A percentile compares a stretch with the other conserved stretches of the same genome.
Conservation (phyloP, 2,113 vertebrate genomes). For the Macrotus californicus region DNA sequence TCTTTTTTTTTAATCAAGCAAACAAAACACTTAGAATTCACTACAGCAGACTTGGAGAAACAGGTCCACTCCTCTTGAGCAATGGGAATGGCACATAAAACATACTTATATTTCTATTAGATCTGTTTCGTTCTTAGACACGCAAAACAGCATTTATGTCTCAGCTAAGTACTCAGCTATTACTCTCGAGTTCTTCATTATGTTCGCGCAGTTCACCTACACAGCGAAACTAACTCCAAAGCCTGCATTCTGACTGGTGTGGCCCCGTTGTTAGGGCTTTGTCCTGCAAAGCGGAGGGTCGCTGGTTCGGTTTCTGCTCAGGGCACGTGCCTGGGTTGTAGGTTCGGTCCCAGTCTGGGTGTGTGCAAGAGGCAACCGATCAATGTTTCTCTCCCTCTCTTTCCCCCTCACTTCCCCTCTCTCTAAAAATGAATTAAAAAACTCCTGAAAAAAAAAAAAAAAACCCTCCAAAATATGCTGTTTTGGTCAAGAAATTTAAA, state of each 20-base stretch:
- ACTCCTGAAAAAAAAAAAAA: background rate
- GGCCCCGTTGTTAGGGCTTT: too few relatives aligned
- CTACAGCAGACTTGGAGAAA: background rate
- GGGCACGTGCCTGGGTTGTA: too few relatives aligned
- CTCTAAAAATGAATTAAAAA: too few relatives aligned
- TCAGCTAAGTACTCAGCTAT: background rate
- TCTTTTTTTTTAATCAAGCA: background rate
- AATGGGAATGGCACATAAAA: background rate
- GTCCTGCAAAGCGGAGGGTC: too few relatives aligned
- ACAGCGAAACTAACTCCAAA: background rate
- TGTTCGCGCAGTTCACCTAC: background rate
- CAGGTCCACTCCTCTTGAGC: background rate
- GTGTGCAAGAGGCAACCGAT: too few relatives aligned
- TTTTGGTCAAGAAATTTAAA: background rate
- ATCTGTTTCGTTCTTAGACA: background rate
- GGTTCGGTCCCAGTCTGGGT: too few relatives aligned
- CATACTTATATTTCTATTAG: slow-evolving; percentile 20
- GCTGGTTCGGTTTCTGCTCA: too few relatives aligned
- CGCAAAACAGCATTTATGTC: background rate
- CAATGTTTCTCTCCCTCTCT: too few relatives aligned
- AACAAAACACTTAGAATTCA: background rate
- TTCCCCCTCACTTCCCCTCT: too few relatives aligned
- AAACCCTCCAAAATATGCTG: background rate
- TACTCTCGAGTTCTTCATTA: background rate
- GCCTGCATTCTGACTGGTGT: background rate